Base-by-base conservation (phyloP, 2,797 vertebrate genomes). In the Lepilemur septentrionalis region DNA sequence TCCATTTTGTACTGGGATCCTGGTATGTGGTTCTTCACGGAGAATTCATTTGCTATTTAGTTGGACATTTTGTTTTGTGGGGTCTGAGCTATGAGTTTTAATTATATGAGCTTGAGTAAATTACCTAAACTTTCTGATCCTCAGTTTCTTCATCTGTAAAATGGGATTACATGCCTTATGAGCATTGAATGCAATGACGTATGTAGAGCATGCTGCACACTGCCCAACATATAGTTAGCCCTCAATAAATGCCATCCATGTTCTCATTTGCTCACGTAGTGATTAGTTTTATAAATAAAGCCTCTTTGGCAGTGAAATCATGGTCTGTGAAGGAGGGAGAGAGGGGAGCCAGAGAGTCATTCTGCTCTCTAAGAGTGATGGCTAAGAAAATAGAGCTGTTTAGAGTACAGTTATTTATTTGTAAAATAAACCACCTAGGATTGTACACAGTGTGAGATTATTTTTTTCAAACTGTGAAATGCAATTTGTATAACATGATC, bases 381-480 rank as follows among this genome's bases (percentile, higher is more conserved):
- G 46, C 94, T 97, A 72, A 94, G 95, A 79, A 97, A 97, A 96
- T 57, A 92, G 96, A 95, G 91, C 91, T 95, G 75, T 95, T 97
- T 76, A 63, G 79, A 96, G 57, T 5, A 6, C 0, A 1, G 65
- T 94, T 96, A 94, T 96, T 97, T 97, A 97, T 97, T 96, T 95
- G 83, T 96, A 82, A 97, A 97, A 96, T 95, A 97, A 95, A 89
- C 96, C 86, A 93, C 93, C 85, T 86, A 93, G 82, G 83, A 95
- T 57, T 93, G 80, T 92, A 95, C 94, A 87, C 96, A 88, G 94
- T 94, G 80, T 97, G 95, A 89, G 93, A 61, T 91, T 80, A 80
- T 91, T 91, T 95, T 96, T 95, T 94, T 96, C 87, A 86, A 93
- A 95, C 97, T 97, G 96, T 97, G 96, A 97, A 95, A 95, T 97